phyloP scores from a whole-genome alignment of 2,113 vertebrate species.

The Ia io region DNA sequence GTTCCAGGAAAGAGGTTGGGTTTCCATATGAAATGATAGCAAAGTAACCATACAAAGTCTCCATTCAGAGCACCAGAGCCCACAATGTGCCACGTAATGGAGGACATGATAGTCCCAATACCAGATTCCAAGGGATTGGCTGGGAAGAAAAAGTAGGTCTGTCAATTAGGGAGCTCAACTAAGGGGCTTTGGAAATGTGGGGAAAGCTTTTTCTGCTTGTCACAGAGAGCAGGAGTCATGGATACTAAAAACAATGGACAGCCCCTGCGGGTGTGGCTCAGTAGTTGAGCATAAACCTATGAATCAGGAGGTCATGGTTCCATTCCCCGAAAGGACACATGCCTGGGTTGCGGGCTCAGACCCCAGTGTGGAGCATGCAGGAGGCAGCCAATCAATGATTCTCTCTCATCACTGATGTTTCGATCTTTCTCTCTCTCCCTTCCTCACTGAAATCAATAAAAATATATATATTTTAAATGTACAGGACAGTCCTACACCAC shows the following conservation, averaged over 20 bases:
- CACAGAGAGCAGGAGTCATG: not conserved
- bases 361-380: no score
- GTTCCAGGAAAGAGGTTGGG: not conserved
- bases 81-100: not conserved
- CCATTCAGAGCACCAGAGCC: not conserved
- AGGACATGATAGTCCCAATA: not conserved
- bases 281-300: no score
- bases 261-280: rapidly evolving
- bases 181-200: not conserved
- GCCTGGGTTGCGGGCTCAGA: no score
- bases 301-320: no score
- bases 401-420: no score
- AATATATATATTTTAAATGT: no score
- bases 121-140: not conserved
- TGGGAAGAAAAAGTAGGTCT: not conserved
- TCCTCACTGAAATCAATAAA: no score
- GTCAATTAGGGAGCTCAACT: not conserved
- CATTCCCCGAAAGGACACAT: no score
- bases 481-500: not conserved
- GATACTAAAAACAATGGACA: not conserved
- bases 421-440: no score
- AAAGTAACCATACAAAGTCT: not conserved
- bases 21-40: not conserved
- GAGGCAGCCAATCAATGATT: no score
- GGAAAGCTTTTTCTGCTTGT: not conserved